Conservation (phyloP, 2,113 vertebrate genomes). For the Poeciliopsis turrubarensis region DNA sequence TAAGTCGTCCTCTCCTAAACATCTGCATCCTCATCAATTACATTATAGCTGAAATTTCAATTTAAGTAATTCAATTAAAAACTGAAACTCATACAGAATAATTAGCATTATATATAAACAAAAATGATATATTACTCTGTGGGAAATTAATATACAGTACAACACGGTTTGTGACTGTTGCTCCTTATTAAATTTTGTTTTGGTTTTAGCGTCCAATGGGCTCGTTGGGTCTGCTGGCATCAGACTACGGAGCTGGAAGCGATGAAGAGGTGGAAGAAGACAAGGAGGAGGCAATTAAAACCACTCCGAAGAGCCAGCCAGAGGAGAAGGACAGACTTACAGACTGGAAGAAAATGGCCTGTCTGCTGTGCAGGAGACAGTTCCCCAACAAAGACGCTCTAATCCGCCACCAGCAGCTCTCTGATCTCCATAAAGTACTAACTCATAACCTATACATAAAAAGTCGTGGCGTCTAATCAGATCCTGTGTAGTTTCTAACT, state of each 20-base stretch:
- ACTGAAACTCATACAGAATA: too few relatives aligned
- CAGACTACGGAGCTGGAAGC: conserved; percentile 94
- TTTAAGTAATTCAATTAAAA: too few relatives aligned
- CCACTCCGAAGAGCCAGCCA: conserved; percentile 71
- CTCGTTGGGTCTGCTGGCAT: conserved; percentile 91
- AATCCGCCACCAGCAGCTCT: conserved; percentile 95
- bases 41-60: too few relatives aligned
- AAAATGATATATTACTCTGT: too few relatives aligned
- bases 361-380: conserved; percentile 93
- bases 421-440: conserved; percentile 93
- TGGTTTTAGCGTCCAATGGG: conserved; percentile 87
- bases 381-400: conserved; percentile 96
- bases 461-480: background rate
- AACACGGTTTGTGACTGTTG: background rate
- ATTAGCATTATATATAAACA: too few relatives aligned
- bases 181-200: conserved; percentile 2
- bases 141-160: too few relatives aligned
- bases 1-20: conserved; percentile 32
- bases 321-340: conserved; percentile 88
- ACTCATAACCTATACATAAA: background rate
- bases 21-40: too few relatives aligned
- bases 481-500: background rate
- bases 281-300: conserved; percentile 83
- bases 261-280: conserved; percentile 95
- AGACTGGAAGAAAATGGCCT: conserved; percentile 98